Conservation (phyloP, 23 tunicate species). For the Corella eumyota region DNA sequence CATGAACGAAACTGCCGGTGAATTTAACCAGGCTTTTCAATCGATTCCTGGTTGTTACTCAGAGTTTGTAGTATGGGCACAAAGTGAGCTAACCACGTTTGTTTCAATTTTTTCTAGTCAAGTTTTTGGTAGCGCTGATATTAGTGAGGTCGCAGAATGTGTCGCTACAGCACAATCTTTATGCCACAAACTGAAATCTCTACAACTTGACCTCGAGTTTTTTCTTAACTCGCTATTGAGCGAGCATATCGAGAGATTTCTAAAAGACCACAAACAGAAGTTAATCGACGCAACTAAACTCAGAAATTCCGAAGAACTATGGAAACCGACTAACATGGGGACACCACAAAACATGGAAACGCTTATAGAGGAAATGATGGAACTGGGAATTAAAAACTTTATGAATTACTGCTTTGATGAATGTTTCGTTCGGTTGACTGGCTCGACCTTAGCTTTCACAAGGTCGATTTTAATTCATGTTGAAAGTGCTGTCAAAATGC, state of each 20-base stretch:
- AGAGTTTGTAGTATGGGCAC: slow-evolving; percentile 75
- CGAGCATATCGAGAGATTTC: slow-evolving; percentile 29
- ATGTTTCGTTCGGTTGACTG: slow-evolving; percentile 68
- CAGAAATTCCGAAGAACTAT: slow-evolving; percentile 75
- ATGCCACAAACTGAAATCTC: slow-evolving; percentile 14
- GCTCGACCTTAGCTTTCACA: slow-evolving; percentile 73
- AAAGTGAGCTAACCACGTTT: slow-evolving; percentile 44
- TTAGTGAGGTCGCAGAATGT: slow-evolving; percentile 80
- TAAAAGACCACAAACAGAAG: slow-evolving; percentile 62
- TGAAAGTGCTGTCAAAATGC: slow-evolving; percentile 72
- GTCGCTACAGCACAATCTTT: slow-evolving; percentile 36
- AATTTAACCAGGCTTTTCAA: slow-evolving; percentile 68
- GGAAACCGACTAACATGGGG: slow-evolving; percentile 66
- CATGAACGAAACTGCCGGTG: slow-evolving; percentile 77
- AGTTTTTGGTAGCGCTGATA: slow-evolving; percentile 76
- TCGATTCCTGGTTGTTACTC: slow-evolving; percentile 67
- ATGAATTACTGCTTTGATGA: slow-evolving; percentile 56
- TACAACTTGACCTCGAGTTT: slow-evolving; percentile 71
- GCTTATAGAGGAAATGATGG: slow-evolving; percentile 72
- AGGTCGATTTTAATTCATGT: slow-evolving; percentile 80
- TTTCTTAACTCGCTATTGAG: slow-evolving; percentile 48
- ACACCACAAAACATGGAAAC: slow-evolving; percentile 63
- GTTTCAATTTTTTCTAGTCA: slow-evolving; percentile 63
- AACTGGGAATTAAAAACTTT: slow-evolving; percentile 51
- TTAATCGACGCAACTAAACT: slow-evolving; percentile 80